Conservation (phyloP, 2,113 vertebrate genomes). For the western clawed frog (Xenopus tropicalis) region UCB_Xtro_10.0 CM004448.2:128609501-128610000, state of each 20-base stretch:
- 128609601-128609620: not conserved
- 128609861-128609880: too few relatives aligned
- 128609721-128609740: not conserved
- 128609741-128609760: not conserved
- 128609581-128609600: not conserved
- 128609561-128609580: not conserved
- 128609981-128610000: not conserved
- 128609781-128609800: too few relatives aligned
- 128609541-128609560: not conserved
- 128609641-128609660: not conserved
- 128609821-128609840: too few relatives aligned
- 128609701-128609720: not conserved
- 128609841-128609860: too few relatives aligned
- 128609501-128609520: too few relatives aligned
- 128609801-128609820: too few relatives aligned
- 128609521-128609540: too few relatives aligned
- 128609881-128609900: too few relatives aligned
- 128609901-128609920: too few relatives aligned
- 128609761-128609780: not conserved
- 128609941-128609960: too few relatives aligned
- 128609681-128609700: not conserved
- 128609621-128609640: slow-evolving; percentile 1
- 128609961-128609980: too few relatives aligned
- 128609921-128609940: too few relatives aligned
- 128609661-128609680: not conserved